Conservation (phyloP, 2,113 vertebrate species). For the Corynorhinus townsendii region DNA sequence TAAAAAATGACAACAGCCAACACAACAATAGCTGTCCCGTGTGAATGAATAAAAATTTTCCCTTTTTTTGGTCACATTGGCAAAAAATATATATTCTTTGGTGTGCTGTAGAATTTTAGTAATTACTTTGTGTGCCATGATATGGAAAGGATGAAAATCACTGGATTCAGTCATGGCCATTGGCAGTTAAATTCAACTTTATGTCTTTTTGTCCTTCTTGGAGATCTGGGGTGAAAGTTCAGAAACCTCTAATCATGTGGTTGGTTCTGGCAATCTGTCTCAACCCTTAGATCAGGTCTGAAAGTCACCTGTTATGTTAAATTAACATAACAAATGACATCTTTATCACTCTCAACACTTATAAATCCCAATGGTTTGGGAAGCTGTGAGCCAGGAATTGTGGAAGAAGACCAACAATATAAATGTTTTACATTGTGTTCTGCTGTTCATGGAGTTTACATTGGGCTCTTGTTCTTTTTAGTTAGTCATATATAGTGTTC, state of each 20-base stretch:
- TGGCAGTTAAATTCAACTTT: neutral
- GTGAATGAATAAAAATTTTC: neutral
- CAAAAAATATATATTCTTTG: neutral
- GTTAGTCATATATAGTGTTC: neutral
- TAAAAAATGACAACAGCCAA: neutral
- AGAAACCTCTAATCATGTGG: neutral
- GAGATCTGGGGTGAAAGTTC: neutral
- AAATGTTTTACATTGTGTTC: neutral
- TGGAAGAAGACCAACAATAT: neutral
- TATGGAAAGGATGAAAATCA: neutral
- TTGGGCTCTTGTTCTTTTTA: neutral
- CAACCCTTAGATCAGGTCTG: neutral
- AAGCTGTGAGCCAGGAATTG: neutral
- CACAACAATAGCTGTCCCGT: neutral
- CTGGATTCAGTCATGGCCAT: neutral
- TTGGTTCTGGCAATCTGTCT: neutral
- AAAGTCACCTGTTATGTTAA: neutral
- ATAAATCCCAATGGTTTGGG: neutral
- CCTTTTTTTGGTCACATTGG: neutral
- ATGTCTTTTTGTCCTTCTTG: neutral
- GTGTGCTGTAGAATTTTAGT: neutral
- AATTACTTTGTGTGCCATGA: neutral
- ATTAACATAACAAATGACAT: neutral
- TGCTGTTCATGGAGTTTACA: neutral
- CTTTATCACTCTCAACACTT: neutral